Evolutionary conservation across 2,797 vertebrate species (phyloP).

Genomic region (Coilia nasus): DNA sequence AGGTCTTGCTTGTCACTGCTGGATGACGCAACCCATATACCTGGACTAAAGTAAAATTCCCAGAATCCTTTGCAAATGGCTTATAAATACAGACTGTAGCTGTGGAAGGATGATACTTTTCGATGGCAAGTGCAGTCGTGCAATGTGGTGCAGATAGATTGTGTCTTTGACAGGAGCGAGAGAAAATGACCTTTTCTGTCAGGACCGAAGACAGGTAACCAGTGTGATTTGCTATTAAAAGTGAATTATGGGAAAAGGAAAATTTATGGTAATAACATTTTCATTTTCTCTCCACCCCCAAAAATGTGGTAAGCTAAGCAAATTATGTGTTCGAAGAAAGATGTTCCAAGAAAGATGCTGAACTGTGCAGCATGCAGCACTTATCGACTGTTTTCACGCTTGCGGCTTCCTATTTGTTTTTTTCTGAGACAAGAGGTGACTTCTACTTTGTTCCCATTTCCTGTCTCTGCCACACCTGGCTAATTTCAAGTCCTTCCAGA

Average conservation of each 20-base stretch:
- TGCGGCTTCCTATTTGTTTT: neutral
- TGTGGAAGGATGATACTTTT: neutral
- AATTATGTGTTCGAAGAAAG: neutral
- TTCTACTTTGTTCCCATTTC: conserved; percentile 19
- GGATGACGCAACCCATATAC: neutral
- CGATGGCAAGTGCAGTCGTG: neutral
- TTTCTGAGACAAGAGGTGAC: neutral
- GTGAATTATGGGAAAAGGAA: neutral
- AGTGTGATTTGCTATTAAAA: neutral
- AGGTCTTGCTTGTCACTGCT: neutral
- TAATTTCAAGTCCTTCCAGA: conserved; percentile 8
- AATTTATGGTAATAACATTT: neutral
- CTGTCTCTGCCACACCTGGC: neutral
- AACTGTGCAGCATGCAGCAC: neutral
- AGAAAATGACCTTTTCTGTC: neutral
- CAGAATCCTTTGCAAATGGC: neutral
- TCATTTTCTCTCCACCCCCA: neutral
- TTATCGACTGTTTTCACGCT: neutral
- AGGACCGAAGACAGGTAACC: neutral
- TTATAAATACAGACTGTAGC: neutral
- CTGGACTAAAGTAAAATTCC: neutral
- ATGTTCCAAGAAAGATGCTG: neutral
- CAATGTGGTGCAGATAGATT: neutral
- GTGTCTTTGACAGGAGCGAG: neutral
- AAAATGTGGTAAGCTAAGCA: neutral